Evolutionary conservation across 2,113 vertebrate species (phyloP).

Genomic region (Gobio gobio): DNA sequence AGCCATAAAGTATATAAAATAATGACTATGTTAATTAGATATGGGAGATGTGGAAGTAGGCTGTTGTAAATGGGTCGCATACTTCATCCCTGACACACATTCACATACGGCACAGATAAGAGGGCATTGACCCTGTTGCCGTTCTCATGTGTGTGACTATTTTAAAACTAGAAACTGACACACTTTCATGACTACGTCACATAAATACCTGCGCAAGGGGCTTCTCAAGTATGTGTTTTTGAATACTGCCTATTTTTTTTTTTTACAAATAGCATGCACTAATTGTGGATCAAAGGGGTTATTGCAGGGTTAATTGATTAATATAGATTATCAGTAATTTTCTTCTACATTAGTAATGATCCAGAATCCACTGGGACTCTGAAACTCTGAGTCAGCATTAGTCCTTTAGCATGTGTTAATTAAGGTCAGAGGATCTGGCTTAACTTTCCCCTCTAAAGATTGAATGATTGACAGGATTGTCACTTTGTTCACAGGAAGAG

Average conservation of each 20-base stretch:
- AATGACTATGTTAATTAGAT: conserved; percentile 28
- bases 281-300: background rate
- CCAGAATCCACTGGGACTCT: background rate
- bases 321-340: conserved; percentile 43
- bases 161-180: conserved; percentile 46
- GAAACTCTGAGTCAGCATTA: conserved; percentile 26
- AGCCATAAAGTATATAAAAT: conserved; percentile 3
- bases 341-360: background rate
- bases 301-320: conserved; percentile 27
- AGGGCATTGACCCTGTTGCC: conserved; percentile 50
- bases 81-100: conserved; percentile 50
- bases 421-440: background rate
- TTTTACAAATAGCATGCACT: background rate
- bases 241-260: background rate
- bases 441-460: background rate
- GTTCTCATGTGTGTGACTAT: conserved; percentile 56
- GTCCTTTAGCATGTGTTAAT: conserved; percentile 10
- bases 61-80: conserved; percentile 52
- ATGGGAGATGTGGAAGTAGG: conserved; percentile 50
- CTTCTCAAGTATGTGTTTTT: background rate
- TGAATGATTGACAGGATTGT: background rate
- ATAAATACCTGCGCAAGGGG: conserved; percentile 38
- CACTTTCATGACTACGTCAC: conserved; percentile 31
- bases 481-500: background rate
- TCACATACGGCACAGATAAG: conserved; percentile 52